Evolutionary conservation across 2,113 vertebrate species (phyloP).

Genomic region (Centrocercus urophasianus): DNA sequence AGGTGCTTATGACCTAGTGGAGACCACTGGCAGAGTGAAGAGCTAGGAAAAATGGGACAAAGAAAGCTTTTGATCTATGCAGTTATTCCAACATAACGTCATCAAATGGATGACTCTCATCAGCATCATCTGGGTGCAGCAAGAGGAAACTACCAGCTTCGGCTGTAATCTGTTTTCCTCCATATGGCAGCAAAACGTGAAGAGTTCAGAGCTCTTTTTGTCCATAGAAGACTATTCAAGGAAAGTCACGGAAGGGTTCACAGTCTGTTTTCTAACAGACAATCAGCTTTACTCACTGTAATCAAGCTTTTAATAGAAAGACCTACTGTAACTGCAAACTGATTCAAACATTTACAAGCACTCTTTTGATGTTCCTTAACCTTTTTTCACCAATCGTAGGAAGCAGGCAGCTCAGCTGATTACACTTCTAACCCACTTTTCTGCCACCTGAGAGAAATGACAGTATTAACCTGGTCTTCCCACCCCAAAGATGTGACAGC

Average conservation of each 20-base stretch:
- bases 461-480: conserved; percentile 8
- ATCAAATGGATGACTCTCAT: background rate
- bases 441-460: conserved; percentile 27
- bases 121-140: background rate
- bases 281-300: background rate
- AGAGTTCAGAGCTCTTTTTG: background rate
- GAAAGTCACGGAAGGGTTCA: background rate
- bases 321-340: background rate
- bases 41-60: background rate
- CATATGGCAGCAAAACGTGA: background rate
- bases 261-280: background rate
- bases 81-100: background rate
- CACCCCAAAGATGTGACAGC: background rate
- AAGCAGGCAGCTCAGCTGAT: background rate
- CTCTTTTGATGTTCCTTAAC: background rate
- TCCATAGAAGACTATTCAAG: background rate
- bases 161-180: background rate
- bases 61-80: background rate
- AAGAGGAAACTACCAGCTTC: background rate
- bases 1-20: background rate
- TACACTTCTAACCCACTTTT: background rate
- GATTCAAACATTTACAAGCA: background rate
- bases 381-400: background rate
- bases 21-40: background rate
- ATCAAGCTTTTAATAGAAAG: background rate